Percentiles rank a stretch among this genome's conserved stretches.
Conservation (phyloP, 1,140 invertebrate species). For the Drosophila rufa region DNA sequence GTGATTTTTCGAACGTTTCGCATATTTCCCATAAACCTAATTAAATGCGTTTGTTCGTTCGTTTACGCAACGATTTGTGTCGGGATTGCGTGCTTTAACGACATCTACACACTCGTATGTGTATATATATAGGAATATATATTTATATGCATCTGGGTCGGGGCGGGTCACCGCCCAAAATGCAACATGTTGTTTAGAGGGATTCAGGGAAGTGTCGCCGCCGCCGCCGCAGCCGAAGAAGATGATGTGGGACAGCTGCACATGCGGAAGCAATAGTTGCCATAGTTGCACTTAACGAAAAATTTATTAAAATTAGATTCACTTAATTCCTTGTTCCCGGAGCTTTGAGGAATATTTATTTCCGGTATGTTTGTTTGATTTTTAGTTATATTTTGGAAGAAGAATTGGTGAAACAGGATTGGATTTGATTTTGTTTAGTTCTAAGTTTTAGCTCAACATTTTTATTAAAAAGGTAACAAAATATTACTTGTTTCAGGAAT, state of each 20-base stretch:
- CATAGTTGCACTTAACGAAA: slow-evolving; percentile 19
- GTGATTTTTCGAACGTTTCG: slow-evolving; percentile 57
- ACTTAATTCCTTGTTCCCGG: not conserved
- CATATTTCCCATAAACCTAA: slow-evolving; percentile 82
- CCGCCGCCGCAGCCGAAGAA: not conserved
- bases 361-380: too few species aligned
- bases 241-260: slow-evolving; percentile 53
- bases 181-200: slow-evolving; percentile 53
- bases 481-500: too few species aligned
- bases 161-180: slow-evolving; percentile 56
- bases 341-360: not conserved
- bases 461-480: too few species aligned
- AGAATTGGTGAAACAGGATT: not conserved
- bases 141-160: slow-evolving; percentile 46
- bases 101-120: slow-evolving; percentile 22
- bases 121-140: slow-evolving; percentile 14
- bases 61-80: slow-evolving; percentile 77
- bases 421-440: not conserved
- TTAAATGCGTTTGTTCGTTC: slow-evolving; percentile 72
- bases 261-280: slow-evolving; percentile 33
- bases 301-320: not conserved
- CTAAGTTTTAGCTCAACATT: accelerated
- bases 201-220: slow-evolving; percentile 5
- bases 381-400: not conserved
- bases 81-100: slow-evolving; percentile 43